These are phyloP conservation scores for Mimumesa dahlbomi DNA, from an alignment of 2,888 invertebrate genomes.

Conservation along the genomic window DNA sequence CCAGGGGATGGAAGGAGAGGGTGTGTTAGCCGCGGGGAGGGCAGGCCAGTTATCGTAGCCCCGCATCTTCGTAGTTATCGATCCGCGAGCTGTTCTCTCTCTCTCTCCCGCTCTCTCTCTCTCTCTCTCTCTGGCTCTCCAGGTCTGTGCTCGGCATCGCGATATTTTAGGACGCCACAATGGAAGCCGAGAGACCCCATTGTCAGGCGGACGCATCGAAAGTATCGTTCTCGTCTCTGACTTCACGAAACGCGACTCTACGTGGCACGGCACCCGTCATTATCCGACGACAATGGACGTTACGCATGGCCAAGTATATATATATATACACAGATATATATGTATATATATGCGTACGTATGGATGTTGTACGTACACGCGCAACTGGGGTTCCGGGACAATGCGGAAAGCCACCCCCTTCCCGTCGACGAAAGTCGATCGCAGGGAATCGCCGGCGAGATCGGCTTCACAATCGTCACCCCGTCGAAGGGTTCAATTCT, in stretches of 20 bases:
- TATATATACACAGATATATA: no score
- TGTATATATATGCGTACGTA: no score
- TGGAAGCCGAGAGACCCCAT: slow-evolving; percentile 53
- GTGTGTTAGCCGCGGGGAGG: slow-evolving; percentile 55
- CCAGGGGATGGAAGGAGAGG: slow-evolving; percentile 52
- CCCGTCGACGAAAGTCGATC: slow-evolving; percentile 29
- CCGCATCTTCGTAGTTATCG: slow-evolving; percentile 69
- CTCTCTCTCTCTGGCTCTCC: no score
- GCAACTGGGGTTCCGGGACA: slow-evolving; percentile 31
- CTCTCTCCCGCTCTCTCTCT: no score
- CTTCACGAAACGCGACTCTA: slow-evolving; percentile 55
- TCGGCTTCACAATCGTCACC: no score
- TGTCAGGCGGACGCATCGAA: slow-evolving; percentile 47
- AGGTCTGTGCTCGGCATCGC: slow-evolving; percentile 53
- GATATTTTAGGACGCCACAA: slow-evolving; percentile 66
- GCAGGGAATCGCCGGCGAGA: background rate
- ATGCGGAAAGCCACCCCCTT: slow-evolving; percentile 29
- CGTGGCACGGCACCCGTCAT: slow-evolving; percentile 52
- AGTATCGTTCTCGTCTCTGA: slow-evolving; percentile 58
- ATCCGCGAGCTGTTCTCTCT: slow-evolving; percentile 62
- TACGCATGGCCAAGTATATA: slow-evolving; percentile 31
- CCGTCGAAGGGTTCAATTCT: no score
- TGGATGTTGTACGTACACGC: slow-evolving; percentile 27
- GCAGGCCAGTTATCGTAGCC: slow-evolving; percentile 64
- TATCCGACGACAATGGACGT: slow-evolving; percentile 50